These are phyloP conservation scores for Andrena cerasifolii DNA, from an alignment of 1,140 invertebrate species.

Conservation along the genomic window DNA sequence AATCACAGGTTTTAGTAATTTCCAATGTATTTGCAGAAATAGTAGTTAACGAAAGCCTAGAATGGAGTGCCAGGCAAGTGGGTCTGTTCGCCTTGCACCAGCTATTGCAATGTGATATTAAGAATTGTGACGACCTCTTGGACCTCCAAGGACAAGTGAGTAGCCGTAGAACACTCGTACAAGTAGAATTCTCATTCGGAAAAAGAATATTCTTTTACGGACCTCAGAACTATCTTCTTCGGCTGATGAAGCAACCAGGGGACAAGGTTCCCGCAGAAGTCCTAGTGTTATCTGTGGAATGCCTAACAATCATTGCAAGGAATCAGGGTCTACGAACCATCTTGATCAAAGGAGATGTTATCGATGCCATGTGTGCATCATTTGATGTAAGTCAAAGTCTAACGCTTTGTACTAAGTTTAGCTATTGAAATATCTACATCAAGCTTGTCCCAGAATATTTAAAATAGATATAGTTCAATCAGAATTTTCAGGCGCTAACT, in stretches of 20 bases:
- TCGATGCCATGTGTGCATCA: constrained; percentile 61
- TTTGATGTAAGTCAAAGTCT: constrained; percentile 67
- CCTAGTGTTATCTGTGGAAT: constrained; percentile 55
- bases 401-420: too few species aligned
- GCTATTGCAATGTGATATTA: constrained; percentile 61
- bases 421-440: too few species aligned
- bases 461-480: too few species aligned
- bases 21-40: constrained; percentile 60
- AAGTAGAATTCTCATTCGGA: background rate
- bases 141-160: constrained; percentile 63
- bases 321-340: constrained; percentile 41
- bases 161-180: background rate
- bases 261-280: constrained; percentile 60
- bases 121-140: constrained; percentile 66
- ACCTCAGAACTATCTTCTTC: constrained; percentile 53
- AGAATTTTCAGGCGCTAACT: too few species aligned
- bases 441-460: too few species aligned
- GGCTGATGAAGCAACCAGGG: constrained; percentile 55
- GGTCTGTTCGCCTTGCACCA: constrained; percentile 68
- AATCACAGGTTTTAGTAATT: constrained; percentile 5
- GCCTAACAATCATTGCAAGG: constrained; percentile 50
- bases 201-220: background rate
- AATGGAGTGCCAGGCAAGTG: constrained; percentile 60
- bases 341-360: constrained; percentile 42
- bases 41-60: constrained; percentile 61